Conservation (phyloP, 2,113 vertebrate genomes). For the Cheilinus undulatus region DNA sequence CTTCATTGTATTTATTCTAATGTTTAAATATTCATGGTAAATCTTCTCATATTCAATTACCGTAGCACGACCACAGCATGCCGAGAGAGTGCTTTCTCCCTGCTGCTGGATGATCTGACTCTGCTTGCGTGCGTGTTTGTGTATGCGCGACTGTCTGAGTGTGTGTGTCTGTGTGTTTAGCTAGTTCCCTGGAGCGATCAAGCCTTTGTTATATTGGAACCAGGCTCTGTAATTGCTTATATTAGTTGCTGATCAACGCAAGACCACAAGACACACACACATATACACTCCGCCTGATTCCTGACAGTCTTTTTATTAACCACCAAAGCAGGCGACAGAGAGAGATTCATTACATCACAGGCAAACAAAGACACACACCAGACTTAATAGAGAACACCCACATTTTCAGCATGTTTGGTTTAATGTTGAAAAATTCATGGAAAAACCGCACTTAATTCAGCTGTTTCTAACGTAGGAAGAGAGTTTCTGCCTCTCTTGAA, state of each 20-base stretch:
- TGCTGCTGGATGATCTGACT: slow-evolving; percentile 72
- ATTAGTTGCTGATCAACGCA: slow-evolving; percentile 88
- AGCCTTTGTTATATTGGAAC: slow-evolving; percentile 90
- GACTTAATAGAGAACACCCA: slow-evolving; percentile 71
- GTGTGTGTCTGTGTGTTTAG: slow-evolving; percentile 75
- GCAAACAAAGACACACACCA: slow-evolving; percentile 76
- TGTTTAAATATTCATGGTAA: slow-evolving; percentile 91
- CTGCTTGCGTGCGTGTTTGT: slow-evolving; percentile 17
- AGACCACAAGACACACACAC: slow-evolving; percentile 80
- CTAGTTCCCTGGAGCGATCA: slow-evolving; percentile 83
- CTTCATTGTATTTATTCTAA: slow-evolving; percentile 89
- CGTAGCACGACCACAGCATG: slow-evolving; percentile 80
- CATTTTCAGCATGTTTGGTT: slow-evolving; percentile 67
- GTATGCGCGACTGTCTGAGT: too few relatives aligned
- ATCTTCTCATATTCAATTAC: slow-evolving; percentile 91
- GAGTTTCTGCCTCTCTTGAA: slow-evolving; percentile 39
- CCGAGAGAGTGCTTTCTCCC: slow-evolving; percentile 75
- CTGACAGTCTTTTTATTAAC: slow-evolving; percentile 90
- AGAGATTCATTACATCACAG: slow-evolving; percentile 87
- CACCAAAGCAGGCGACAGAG: slow-evolving; percentile 83
- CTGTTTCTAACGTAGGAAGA: slow-evolving; percentile 27
- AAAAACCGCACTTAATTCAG: slow-evolving; percentile 54
- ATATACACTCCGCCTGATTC: slow-evolving; percentile 63
- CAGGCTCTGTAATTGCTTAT: slow-evolving; percentile 91
- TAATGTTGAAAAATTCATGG: slow-evolving; percentile 69